Conservation (phyloP, 2,113 vertebrate species). For the Ellobius talpinus region DNA sequence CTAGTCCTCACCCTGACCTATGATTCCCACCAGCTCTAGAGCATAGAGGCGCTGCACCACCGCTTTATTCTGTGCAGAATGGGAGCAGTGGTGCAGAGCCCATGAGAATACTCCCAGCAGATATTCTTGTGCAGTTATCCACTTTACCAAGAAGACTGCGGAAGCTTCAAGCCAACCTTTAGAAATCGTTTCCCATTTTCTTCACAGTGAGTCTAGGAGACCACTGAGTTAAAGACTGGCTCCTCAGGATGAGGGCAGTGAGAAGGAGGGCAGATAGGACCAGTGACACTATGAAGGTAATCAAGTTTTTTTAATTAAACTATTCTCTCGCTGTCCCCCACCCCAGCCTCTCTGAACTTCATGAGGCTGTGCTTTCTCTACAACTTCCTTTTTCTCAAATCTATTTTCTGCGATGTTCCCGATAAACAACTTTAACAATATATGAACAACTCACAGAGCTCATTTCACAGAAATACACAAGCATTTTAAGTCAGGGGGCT, state of each 20-base stretch:
- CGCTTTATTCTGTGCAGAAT: neutral
- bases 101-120: neutral
- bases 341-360: neutral
- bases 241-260: neutral
- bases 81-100: too few relatives aligned
- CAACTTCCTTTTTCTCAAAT: neutral
- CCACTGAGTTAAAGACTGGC: neutral
- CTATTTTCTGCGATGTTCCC: neutral
- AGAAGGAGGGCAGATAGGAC: neutral
- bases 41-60: neutral
- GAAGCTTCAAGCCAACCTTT: neutral
- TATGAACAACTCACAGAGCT: neutral
- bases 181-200: neutral
- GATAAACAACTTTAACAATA: neutral
- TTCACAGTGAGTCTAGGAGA: too few relatives aligned
- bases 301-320: neutral
- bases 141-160: neutral
- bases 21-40: neutral
- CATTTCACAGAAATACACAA: neutral
- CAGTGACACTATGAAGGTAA: neutral
- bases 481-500: neutral
- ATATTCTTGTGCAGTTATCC: neutral
- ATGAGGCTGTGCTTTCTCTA: neutral
- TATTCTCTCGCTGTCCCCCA: neutral
- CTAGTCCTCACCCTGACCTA: neutral